A percentile compares a stretch with the other conserved stretches of the same genome.
phyloP scores from a whole-genome alignment of 2,888 invertebrate species.

The Idaea aversata region DNA sequence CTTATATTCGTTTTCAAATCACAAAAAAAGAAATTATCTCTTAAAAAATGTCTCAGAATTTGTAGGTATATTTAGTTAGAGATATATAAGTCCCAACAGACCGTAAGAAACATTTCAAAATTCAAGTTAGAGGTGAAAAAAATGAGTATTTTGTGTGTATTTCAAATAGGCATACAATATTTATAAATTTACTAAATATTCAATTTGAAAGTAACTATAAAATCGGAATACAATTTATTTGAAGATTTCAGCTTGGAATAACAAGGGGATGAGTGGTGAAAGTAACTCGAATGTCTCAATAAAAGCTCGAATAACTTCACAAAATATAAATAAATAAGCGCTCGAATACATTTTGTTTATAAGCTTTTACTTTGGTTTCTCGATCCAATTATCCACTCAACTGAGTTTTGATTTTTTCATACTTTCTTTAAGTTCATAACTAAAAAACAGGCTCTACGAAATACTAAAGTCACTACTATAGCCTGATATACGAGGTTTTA shows the following conservation, averaged over 20 bases:
- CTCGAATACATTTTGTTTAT: neutral
- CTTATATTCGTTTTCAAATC: neutral
- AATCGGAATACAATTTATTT: constrained; percentile 7
- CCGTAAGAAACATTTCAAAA: constrained; percentile 9
- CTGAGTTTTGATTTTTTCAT: no score
- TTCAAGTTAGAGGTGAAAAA: constrained; percentile 5
- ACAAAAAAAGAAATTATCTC: neutral
- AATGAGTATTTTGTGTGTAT: neutral
- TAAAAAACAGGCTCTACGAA: no score
- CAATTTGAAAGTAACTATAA: constrained; percentile 19
- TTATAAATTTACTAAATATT: constrained; percentile 24
- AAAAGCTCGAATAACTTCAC: constrained; percentile 8
- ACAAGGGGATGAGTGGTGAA: constrained; percentile 23
- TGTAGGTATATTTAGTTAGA: constrained; percentile 5
- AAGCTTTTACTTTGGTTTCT: neutral
- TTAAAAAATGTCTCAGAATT: neutral
- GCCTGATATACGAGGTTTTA: no score
- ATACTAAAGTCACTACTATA: no score
- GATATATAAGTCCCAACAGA: constrained; percentile 9
- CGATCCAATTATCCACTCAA: neutral
- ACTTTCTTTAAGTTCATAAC: no score
- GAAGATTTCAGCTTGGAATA: constrained; percentile 18
- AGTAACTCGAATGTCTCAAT: constrained; percentile 20
- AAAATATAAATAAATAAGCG: constrained; percentile 4
- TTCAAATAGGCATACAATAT: constrained; percentile 6